Percentiles rank a stretch among this genome's conserved stretches.
These are phyloP conservation scores for Meda fulgida DNA, from an alignment of 2,797 vertebrate genomes.

Conservation along the genomic window DNA sequence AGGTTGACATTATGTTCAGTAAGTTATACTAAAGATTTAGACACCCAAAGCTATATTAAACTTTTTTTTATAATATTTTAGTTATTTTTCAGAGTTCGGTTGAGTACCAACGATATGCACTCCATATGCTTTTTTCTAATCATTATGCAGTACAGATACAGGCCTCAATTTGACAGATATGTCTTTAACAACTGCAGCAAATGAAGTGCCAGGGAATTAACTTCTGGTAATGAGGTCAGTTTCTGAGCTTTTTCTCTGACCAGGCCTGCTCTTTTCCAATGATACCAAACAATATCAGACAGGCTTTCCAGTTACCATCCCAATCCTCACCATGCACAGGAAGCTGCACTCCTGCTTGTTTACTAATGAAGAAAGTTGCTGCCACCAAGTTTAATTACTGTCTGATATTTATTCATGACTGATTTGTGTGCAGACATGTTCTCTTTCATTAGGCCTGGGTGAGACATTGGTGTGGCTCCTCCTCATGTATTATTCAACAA, in stretches of 20 bases:
- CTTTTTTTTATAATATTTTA: neutral
- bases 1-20: neutral
- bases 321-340: constrained; percentile 59
- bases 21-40: neutral
- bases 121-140: neutral
- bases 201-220: constrained; percentile 20
- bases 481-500: constrained; percentile 72
- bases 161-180: constrained; percentile 22
- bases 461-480: constrained; percentile 62
- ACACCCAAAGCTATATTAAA: neutral
- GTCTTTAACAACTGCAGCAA: constrained; percentile 16
- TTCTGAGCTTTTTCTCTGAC: neutral
- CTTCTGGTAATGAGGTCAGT: constrained; percentile 55
- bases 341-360: constrained; percentile 67
- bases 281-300: constrained; percentile 39
- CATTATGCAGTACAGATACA: neutral
- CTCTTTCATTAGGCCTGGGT: constrained; percentile 70
- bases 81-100: neutral
- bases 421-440: constrained; percentile 67
- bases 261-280: constrained; percentile 7
- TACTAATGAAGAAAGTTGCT: constrained; percentile 72
- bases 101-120: neutral
- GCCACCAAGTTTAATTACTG: constrained; percentile 74
- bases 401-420: constrained; percentile 81
- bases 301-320: constrained; percentile 38